A percentile compares a stretch with the other conserved stretches of the same genome.
These are phyloP conservation scores for Drosophila atroscutellata DNA, from an alignment of 2,888 invertebrate genomes.

Conservation along the genomic window DNA sequence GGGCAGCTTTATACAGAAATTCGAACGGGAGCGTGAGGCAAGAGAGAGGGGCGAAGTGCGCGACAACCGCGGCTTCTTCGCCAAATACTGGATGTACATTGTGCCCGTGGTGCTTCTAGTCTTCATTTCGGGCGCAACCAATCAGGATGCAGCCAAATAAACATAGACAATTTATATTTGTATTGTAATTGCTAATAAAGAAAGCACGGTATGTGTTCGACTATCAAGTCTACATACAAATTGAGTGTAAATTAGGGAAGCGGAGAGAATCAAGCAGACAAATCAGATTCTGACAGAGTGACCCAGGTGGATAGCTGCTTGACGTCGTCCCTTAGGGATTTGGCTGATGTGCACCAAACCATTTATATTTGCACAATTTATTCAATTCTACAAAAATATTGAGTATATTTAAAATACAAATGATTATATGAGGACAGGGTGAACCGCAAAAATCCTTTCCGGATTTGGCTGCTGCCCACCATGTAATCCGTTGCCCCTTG, in stretches of 20 bases:
- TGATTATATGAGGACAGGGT: too few species aligned
- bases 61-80: slow-evolving; percentile 97
- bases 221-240: not conserved
- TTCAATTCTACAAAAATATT: too few species aligned
- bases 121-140: slow-evolving; percentile 94
- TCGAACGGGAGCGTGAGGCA: slow-evolving; percentile 95
- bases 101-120: slow-evolving; percentile 96
- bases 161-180: slow-evolving; percentile 6
- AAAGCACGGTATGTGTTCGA: slow-evolving; percentile 7
- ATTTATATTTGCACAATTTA: too few species aligned
- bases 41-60: slow-evolving; percentile 95
- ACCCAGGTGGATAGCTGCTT: not conserved
- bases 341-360: not conserved
- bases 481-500: too few species aligned
- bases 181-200: slow-evolving; percentile 21
- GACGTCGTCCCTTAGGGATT: not conserved
- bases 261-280: not conserved
- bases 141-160: slow-evolving; percentile 88
- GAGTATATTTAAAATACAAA: too few species aligned
- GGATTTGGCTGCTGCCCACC: not conserved
- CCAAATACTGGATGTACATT: slow-evolving; percentile 99
- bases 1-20: slow-evolving; percentile 96
- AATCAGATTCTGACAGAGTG: not conserved
- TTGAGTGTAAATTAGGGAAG: not conserved
- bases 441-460: too few species aligned